phyloP scores from a whole-genome alignment of 64 coral and sea anemone species.

The Dendrophyllia cribrosa region DNA sequence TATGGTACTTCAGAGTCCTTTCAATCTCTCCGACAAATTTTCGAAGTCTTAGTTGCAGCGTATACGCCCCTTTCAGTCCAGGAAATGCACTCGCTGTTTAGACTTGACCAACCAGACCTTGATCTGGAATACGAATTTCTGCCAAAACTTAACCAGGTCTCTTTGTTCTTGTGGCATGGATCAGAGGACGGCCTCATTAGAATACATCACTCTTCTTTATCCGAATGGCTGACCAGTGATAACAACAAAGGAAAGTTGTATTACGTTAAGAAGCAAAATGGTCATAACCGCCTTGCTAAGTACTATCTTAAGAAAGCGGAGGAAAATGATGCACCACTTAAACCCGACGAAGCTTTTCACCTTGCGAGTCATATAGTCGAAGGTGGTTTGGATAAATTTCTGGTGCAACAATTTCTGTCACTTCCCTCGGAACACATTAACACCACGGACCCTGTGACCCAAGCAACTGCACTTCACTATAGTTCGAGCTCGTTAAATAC shows the following conservation, averaged over 20 bases:
- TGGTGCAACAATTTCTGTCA: conserved; percentile 20
- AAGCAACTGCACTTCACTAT: conserved; percentile 66
- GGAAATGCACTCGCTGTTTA: conserved; percentile 34
- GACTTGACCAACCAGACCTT: not conserved
- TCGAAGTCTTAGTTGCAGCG: conserved; percentile 62
- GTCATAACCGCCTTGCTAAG: conserved; percentile 67
- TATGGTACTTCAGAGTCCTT: conserved; percentile 42
- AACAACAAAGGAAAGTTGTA: conserved; percentile 58
- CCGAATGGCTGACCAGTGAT: conserved; percentile 83
- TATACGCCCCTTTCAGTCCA: not conserved
- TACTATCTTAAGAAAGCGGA: conserved; percentile 41
- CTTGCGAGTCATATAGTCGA: conserved; percentile 73
- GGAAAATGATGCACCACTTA: not conserved
- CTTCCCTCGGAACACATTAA: conserved; percentile 45
- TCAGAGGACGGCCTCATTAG: conserved; percentile 37
- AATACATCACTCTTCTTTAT: conserved; percentile 76
- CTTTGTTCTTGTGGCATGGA: conserved; percentile 61
- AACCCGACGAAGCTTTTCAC: conserved; percentile 21
- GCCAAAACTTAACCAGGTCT: conserved; percentile 54
- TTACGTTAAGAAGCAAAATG: conserved; percentile 65
- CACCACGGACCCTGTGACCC: conserved; percentile 29
- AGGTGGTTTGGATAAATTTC: not conserved
- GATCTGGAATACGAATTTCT: conserved; percentile 75
- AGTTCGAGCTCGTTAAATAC: conserved; percentile 26
- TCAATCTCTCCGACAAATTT: conserved; percentile 32